Evolutionary conservation across 2,888 invertebrate species (phyloP).

Genomic region (Polydrusus cervinus): DNA sequence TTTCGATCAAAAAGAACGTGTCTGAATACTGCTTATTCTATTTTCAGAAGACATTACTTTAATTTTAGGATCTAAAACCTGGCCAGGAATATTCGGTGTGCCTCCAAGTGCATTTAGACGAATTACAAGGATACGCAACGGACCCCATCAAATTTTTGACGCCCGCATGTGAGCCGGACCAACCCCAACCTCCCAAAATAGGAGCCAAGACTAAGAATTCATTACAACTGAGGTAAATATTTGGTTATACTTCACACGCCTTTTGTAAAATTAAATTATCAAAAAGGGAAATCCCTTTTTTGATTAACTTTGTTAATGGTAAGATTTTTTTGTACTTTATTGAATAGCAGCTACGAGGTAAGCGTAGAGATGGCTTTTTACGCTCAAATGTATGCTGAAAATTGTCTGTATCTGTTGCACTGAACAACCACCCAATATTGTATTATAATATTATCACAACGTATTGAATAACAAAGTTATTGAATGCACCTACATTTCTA

Average conservation of each 20-base stretch:
- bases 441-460: too few relatives aligned
- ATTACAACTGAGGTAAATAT: conserved; percentile 76
- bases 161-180: conserved; percentile 86
- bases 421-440: too few relatives aligned
- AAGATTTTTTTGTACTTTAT: too few relatives aligned
- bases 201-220: conserved; percentile 81
- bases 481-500: too few relatives aligned
- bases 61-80: conserved; percentile 81
- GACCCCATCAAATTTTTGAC: conserved; percentile 88
- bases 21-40: too few relatives aligned
- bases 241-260: neutral
- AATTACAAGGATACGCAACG: conserved; percentile 83
- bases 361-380: too few relatives aligned
- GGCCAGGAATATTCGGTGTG: conserved; percentile 92
- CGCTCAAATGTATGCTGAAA: too few relatives aligned
- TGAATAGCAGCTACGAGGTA: too few relatives aligned
- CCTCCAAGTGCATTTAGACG: conserved; percentile 84
- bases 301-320: too few relatives aligned
- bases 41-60: neutral
- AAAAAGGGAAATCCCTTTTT: neutral
- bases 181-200: conserved; percentile 82
- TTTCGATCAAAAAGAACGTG: too few relatives aligned
- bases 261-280: neutral
- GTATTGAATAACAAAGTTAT: too few relatives aligned
- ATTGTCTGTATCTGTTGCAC: too few relatives aligned